Base-by-base conservation (phyloP, 2,113 vertebrate genomes). In the Phrynosoma blainvillii region DNA sequence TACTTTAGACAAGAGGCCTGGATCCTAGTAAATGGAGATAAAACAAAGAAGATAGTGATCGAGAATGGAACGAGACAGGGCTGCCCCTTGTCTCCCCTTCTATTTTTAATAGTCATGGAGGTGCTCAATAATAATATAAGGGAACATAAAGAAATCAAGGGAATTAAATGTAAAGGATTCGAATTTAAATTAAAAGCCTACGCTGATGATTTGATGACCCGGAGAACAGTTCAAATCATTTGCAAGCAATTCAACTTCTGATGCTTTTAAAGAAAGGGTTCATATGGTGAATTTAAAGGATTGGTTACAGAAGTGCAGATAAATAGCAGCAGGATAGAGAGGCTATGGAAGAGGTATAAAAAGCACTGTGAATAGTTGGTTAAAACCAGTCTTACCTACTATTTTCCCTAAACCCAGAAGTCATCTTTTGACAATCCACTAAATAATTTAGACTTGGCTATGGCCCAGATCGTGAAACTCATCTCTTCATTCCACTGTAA, bases 351-450 rank as follows among this genome's bases (percentile, higher is more conserved):
- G 18, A 81, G 90, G 70, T 1, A 1, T 47, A 89, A 88, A 30
- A 84, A 77, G 20, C 25, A 86, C 68, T 62, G 2, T 27, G 25
- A 66, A 86, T 56, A 42, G 59, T 59, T 92, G 75, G 5, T n/a
- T 0, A 25, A 4, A 68, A 66, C 54, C 73, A 56, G 13, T 27
- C 85, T 21, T 65, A 56, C 52, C 82, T 5, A 86, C 85, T 81
- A 0, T 86, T 88, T 89, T 65, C 87, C 5, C 92, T 4, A 73
- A 84, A 76, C 75, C 77, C 66, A 90, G 87, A 89, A 94, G 68
- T 76, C 54, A 89, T 75, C 47, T 32, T 30, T 27, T 91, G 76
- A 79, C 77, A 85, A 87, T 65, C 20, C 2, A 76, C 1, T 83
- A 36, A 87, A 87, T 20, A 68, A 90, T 93, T 93, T 88, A 90